Percentiles rank a stretch among this genome's conserved stretches.
Conservation (phyloP, 1,140 invertebrate species). For the Drosophila orosa region DNA sequence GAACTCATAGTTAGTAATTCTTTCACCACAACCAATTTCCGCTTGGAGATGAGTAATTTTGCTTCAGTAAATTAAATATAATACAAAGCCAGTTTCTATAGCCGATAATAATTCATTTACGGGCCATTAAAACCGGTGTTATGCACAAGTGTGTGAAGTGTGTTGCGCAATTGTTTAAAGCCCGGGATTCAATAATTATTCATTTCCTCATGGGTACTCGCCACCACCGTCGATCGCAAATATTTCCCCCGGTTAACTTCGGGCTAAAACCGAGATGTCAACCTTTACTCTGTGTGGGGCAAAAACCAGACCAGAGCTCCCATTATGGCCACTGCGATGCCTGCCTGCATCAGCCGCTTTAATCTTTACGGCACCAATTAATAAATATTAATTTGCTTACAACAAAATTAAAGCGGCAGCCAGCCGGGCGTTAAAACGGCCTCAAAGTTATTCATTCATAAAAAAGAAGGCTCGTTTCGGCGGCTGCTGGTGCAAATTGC, state of each 20-base stretch:
- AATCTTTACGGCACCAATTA: slow-evolving; percentile 54
- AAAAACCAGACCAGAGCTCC: slow-evolving; percentile 5
- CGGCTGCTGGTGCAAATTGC: slow-evolving; percentile 70
- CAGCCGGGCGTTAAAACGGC: slow-evolving; percentile 61
- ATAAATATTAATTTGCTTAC: slow-evolving; percentile 67
- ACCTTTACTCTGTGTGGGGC: slow-evolving; percentile 34
- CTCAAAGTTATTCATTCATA: slow-evolving; percentile 77
- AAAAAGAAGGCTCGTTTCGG: slow-evolving; percentile 41
- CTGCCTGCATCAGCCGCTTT: slow-evolving; percentile 37
- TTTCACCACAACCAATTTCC: background rate
- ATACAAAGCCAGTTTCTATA: slow-evolving; percentile 13
- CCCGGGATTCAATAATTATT: slow-evolving; percentile 61
- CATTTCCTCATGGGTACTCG: slow-evolving; percentile 30
- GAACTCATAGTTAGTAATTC: background rate
- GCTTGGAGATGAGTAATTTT: slow-evolving; percentile 28
- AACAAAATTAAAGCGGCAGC: slow-evolving; percentile 48
- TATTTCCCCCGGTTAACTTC: slow-evolving; percentile 12
- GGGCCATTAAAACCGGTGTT: slow-evolving; percentile 44
- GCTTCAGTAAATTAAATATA: slow-evolving; percentile 34
- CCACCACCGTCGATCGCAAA: background rate
- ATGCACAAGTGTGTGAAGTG: slow-evolving; percentile 56
- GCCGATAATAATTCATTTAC: slow-evolving; percentile 40
- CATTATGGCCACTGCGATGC: slow-evolving; percentile 28
- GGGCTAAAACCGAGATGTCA: slow-evolving; percentile 31
- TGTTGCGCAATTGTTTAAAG: slow-evolving; percentile 60